These are phyloP conservation scores for Hymenopus coronatus DNA, from an alignment of 2,888 invertebrate species.

Conservation along the genomic window DNA sequence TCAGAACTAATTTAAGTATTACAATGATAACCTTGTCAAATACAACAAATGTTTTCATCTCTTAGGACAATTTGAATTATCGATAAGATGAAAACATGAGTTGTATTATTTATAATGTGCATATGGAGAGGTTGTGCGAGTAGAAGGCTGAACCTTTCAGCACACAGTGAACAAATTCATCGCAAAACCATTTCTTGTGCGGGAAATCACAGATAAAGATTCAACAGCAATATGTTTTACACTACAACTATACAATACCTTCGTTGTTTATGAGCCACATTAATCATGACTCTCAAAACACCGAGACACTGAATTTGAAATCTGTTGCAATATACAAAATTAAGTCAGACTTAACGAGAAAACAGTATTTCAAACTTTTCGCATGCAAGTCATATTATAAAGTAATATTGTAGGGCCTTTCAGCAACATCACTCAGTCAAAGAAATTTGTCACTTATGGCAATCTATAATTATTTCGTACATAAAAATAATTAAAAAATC, in stretches of 20 bases:
- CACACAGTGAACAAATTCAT: too few species aligned
- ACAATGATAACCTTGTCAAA: too few species aligned
- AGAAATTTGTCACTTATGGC: neutral
- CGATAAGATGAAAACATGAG: too few species aligned
- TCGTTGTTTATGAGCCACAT: neutral
- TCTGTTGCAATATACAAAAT: neutral
- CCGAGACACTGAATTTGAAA: neutral
- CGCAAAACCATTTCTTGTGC: too few species aligned
- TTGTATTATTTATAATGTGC: too few species aligned
- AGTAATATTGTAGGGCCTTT: neutral
- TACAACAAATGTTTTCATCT: too few species aligned
- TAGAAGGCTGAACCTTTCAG: too few species aligned
- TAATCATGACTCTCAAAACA: neutral
- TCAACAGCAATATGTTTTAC: neutral
- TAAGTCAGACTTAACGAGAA: neutral
- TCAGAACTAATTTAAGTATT: too few species aligned
- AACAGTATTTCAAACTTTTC: neutral
- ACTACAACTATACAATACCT: neutral
- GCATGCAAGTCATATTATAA: neutral
- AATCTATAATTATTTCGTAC: neutral
- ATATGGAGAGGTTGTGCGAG: too few species aligned
- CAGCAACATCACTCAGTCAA: neutral
- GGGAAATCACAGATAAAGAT: too few species aligned
- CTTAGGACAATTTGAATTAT: too few species aligned
- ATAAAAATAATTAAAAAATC: conserved; percentile 6